These are phyloP conservation scores for Acrobeloides nanus DNA, from an alignment of 2,888 invertebrate genomes.

Conservation along the genomic window DNA sequence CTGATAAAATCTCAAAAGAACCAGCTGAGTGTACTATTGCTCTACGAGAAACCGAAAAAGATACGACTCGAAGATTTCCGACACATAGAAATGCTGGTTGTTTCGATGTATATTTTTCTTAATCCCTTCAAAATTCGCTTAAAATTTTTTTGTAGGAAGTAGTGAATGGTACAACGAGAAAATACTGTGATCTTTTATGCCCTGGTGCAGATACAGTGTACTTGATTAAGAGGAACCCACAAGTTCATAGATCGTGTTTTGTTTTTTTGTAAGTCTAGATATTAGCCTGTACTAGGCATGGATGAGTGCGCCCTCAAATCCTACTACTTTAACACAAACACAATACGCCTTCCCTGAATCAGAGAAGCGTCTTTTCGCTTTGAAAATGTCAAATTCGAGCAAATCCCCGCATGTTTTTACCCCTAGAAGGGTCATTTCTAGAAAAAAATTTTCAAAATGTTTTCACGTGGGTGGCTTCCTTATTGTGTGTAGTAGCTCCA, in stretches of 20 bases:
- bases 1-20: constrained; percentile 24
- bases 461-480: no score
- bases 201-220: constrained; percentile 48
- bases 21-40: constrained; percentile 37
- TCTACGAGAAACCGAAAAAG: constrained; percentile 38
- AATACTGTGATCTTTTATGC: constrained; percentile 44
- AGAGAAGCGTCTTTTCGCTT: no score
- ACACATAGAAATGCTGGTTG: constrained; percentile 33
- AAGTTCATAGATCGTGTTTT: constrained; percentile 19
- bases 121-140: neutral
- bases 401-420: no score
- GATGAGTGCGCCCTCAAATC: neutral
- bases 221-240: constrained; percentile 29
- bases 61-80: constrained; percentile 29
- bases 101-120: constrained; percentile 29
- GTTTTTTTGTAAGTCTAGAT: neutral
- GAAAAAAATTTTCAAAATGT: no score
- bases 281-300: neutral
- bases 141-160: constrained; percentile 29
- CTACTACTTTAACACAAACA: no score
- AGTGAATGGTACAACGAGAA: constrained; percentile 41
- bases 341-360: no score
- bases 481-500: no score
- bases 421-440: no score
- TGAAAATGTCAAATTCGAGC: no score